Conservation (phyloP, 2,113 vertebrate genomes). For the Plecotus auritus region DNA sequence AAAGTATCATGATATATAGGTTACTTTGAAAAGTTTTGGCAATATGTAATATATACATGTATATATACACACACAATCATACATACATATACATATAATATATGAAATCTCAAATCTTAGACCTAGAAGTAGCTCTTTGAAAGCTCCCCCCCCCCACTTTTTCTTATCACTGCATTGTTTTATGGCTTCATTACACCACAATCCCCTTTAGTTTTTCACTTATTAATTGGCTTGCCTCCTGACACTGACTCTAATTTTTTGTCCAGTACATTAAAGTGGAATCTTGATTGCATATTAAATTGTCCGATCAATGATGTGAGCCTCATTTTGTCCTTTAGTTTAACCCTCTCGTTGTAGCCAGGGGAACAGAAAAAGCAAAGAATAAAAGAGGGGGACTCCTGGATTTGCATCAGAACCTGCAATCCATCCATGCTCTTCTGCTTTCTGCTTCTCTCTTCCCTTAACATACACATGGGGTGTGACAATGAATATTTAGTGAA, state of each 20-base stretch:
- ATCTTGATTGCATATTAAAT: background rate
- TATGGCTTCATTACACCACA: background rate
- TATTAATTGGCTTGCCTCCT: background rate
- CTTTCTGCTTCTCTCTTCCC: background rate
- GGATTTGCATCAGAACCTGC: background rate
- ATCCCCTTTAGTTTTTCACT: background rate
- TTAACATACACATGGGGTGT: background rate
- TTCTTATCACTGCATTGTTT: background rate
- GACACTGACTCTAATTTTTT: background rate
- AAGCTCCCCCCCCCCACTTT: background rate
- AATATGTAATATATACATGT: background rate
- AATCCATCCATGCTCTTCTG: fast-evolving
- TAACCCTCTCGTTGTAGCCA: background rate
- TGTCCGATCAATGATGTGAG: background rate
- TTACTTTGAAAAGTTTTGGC: background rate
- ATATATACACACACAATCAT: background rate
- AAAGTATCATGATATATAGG: background rate
- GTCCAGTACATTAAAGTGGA: background rate
- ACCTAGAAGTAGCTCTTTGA: background rate
- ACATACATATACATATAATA: background rate
- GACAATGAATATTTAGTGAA: background rate
- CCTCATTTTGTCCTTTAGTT: background rate
- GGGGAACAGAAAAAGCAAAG: background rate
- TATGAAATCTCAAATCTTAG: background rate
- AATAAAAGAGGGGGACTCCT: background rate